A percentile compares a stretch with the other conserved stretches of the same genome.
These are phyloP conservation scores for Zaprionus bogoriensis DNA, from an alignment of 2,888 invertebrate species.

Conservation along the genomic window DNA sequence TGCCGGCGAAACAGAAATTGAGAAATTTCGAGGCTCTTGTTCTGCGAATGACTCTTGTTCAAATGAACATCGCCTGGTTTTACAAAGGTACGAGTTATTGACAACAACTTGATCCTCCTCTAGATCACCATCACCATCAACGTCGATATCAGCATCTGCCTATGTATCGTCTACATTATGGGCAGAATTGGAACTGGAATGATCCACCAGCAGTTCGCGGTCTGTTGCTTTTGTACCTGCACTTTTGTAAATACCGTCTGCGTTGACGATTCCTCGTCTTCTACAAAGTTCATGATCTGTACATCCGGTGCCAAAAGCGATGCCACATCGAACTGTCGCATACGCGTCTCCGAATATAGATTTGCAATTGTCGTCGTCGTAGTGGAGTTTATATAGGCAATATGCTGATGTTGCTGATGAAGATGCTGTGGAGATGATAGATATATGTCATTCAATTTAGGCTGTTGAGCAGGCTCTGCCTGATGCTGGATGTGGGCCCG, in stretches of 20 bases:
- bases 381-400: constrained; percentile 68
- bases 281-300: constrained; percentile 55
- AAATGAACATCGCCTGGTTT: constrained; percentile 38
- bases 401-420: constrained; percentile 53
- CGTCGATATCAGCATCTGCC: constrained; percentile 88
- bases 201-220: constrained; percentile 56
- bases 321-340: constrained; percentile 97
- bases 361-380: constrained; percentile 76
- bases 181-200: constrained; percentile 12
- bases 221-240: constrained; percentile 68
- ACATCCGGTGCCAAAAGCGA: constrained; percentile 96
- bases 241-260: constrained; percentile 65
- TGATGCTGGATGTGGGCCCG: constrained; percentile 26
- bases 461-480: constrained; percentile 62
- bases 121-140: constrained; percentile 84
- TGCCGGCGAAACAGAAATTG: constrained; percentile 34
- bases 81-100: constrained; percentile 54
- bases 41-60: constrained; percentile 35
- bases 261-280: constrained; percentile 31
- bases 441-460: constrained; percentile 11
- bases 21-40: constrained; percentile 37
- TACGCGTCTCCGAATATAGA: constrained; percentile 85
- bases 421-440: constrained; percentile 36
- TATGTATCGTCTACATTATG: constrained; percentile 45
- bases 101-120: constrained; percentile 46